Base-by-base conservation (phyloP, 2,797 vertebrate species). In the Glossophaga mutica region DNA sequence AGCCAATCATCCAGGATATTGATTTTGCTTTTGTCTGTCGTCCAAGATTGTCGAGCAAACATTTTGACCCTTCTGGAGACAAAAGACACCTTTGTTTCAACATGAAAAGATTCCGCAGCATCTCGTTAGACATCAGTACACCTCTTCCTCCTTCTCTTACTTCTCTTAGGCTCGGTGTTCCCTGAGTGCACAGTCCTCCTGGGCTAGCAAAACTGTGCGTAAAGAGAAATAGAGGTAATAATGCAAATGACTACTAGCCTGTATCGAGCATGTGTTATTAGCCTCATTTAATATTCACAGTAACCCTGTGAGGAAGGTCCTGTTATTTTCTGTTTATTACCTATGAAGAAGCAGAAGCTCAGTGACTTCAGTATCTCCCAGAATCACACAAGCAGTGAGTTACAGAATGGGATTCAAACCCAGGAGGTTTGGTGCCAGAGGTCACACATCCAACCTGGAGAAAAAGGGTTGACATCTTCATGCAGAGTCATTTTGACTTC, bases 11-110 rank as follows among this genome's bases (percentile, higher is more conserved):
- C 97, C 96, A 94, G 97, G 98, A 97, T 97, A 97, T 97, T 97
- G 98, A 98, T 98, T 98, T 96, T 97, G 97, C 98, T 98, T 98
- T 98, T 98, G 98, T 98, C 97, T 98, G 70, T 95, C 96, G 95
- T 98, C 98, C 98, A 98, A 97, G 98, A 97, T 95, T 97, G 96
- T 98, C 94, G 46, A 84, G 97, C 98, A 98, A 98, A 98, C 97
- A 98, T 97, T 97, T 97, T 97, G 97, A 98, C 97, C 97, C 95
- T 95, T 95, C 97, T 97, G 96, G 97, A 98, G 98, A 98, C 98
- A 98, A 98, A 98, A 97, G 97, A 93, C 92, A 93, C 97, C 97
- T 94, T 97, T 96, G 95, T 98, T 97, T 97, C 95, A 55, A 84
- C 37, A 89, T 74, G 37, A 84, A 76, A 89, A 76, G 90, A 94